phyloP scores from a whole-genome alignment of 2,888 invertebrate species.

The Anthrax anthrax region DNA sequence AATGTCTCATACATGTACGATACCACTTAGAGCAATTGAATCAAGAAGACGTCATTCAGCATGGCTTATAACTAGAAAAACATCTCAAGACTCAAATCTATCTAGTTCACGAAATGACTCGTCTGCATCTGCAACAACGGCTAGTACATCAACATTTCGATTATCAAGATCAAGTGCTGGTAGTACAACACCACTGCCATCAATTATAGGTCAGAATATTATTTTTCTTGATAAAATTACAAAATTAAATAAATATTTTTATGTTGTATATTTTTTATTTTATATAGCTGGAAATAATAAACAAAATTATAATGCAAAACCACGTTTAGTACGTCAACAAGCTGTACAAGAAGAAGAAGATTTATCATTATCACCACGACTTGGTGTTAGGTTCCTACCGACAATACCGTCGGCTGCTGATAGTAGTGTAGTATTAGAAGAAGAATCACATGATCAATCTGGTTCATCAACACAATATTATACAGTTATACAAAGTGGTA shows the following conservation, averaged over 20 bases:
- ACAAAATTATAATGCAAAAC: conserved; percentile 38
- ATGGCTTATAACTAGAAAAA: conserved; percentile 82
- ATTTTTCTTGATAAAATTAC: not conserved
- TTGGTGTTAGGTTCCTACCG: conserved; percentile 48
- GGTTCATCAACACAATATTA: conserved; percentile 16
- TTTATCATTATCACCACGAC: conserved; percentile 31
- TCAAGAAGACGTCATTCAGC: conserved; percentile 70
- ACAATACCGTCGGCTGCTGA: conserved; percentile 63
- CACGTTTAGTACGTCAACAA: conserved; percentile 63
- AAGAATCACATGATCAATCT: conserved; percentile 35
- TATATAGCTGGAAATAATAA: conserved; percentile 28
- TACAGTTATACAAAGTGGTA: conserved; percentile 17
- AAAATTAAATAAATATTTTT: not conserved
- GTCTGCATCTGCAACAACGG: conserved; percentile 79
- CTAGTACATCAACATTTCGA: conserved; percentile 80
- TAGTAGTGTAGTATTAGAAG: conserved; percentile 52
- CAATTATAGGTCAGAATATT: conserved; percentile 26
- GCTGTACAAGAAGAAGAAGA: conserved; percentile 68
- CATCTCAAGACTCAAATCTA: conserved; percentile 82
- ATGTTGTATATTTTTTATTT: not conserved
- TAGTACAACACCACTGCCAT: conserved; percentile 37
- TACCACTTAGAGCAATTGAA: conserved; percentile 57
- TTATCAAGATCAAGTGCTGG: conserved; percentile 66
- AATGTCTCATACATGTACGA: conserved; percentile 51
- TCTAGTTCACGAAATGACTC: conserved; percentile 85